A percentile compares a stretch with the other conserved stretches of the same genome.
Evolutionary conservation across 2,797 vertebrate genomes (phyloP).

Genomic region (Onychomys arenicola): DNA sequence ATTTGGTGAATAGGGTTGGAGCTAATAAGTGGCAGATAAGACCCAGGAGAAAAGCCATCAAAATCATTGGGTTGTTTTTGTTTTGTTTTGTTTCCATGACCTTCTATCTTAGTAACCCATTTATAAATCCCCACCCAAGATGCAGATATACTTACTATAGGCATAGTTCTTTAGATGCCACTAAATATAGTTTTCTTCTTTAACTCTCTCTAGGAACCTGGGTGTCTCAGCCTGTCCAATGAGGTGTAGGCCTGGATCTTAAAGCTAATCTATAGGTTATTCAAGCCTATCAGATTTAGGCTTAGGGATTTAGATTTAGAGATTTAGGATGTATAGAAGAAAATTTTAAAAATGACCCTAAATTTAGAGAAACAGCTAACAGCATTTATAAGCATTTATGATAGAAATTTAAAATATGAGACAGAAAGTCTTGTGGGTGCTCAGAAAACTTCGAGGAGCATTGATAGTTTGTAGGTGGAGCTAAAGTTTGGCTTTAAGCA

Average conservation of each 20-base stretch:
- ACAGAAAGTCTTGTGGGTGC: background rate
- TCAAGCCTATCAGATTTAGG: background rate
- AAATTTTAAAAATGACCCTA: background rate
- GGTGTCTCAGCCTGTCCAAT: background rate
- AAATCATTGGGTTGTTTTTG: background rate
- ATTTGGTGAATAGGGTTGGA: background rate
- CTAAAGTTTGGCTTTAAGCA: background rate
- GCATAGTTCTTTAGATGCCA: conserved; percentile 15
- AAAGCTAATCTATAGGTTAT: background rate
- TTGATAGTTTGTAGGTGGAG: background rate
- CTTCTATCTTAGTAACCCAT: conserved; percentile 19
- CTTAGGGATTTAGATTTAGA: background rate
- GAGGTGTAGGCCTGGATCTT: background rate
- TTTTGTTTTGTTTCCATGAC: conserved; percentile 61
- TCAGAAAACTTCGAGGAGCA: background rate
- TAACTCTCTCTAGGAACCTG: background rate
- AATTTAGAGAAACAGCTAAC: background rate
- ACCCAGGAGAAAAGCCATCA: conserved; percentile 43
- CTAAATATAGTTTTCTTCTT: background rate
- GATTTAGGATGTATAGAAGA: background rate
- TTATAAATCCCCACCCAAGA: conserved; percentile 21
- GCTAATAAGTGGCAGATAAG: conserved; percentile 28
- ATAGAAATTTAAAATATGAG: background rate
- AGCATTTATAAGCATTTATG: background rate
- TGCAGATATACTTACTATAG: background rate